Percentiles rank a stretch among this genome's conserved stretches.
These are phyloP conservation scores for Procavia capensis DNA, from an alignment of 2,113 vertebrate genomes.

Conservation along the genomic window DNA sequence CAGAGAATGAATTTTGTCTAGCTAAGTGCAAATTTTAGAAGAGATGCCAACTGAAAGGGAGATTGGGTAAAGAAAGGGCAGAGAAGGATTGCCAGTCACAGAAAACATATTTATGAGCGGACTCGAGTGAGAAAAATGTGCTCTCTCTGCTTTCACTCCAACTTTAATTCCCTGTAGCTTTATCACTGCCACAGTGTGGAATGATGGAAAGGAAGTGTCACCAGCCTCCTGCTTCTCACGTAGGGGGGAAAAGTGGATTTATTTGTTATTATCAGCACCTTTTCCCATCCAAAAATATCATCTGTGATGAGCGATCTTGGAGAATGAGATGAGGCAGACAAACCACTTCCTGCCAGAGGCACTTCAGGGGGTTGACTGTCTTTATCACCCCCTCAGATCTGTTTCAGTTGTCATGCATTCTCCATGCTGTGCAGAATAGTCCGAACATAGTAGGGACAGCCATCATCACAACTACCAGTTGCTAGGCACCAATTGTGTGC, in stretches of 20 bases:
- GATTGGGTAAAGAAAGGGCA: neutral
- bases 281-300: neutral
- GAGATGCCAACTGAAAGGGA: neutral
- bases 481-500: neutral
- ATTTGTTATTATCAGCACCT: neutral
- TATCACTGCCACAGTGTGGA: neutral
- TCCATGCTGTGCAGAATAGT: too few species aligned
- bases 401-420: neutral
- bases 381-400: neutral
- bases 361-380: rapidly evolving
- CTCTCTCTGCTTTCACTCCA: neutral
- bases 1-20: neutral
- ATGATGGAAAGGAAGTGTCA: neutral
- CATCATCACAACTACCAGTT: neutral
- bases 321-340: neutral
- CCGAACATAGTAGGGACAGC: neutral
- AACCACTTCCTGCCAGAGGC: neutral
- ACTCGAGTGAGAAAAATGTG: neutral
- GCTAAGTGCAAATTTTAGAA: neutral
- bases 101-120: neutral
- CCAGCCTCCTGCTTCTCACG: neutral
- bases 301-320: neutral
- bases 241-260: neutral
- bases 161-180: neutral
- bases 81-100: neutral